Evolutionary conservation across 1,140 invertebrate genomes (phyloP).

Genomic region (Chironomus striatipennis): DNA sequence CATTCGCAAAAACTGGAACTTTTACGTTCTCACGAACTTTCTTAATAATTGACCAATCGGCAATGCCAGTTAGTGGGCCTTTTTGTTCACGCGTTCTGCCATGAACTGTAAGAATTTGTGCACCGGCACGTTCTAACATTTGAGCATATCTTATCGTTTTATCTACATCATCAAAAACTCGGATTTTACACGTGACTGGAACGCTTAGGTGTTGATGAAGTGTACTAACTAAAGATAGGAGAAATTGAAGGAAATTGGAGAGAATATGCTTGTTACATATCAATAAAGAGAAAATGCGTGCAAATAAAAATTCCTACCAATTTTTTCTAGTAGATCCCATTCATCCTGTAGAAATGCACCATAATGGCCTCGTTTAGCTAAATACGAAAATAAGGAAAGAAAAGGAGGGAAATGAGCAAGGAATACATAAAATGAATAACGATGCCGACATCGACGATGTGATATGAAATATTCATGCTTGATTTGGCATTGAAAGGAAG

Average conservation of each 20-base stretch:
- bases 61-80: conserved; percentile 86
- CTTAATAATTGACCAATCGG: conserved; percentile 89
- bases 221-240: conserved; percentile 51
- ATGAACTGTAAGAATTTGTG: conserved; percentile 88
- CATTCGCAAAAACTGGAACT: conserved; percentile 95
- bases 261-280: neutral
- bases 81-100: conserved; percentile 94
- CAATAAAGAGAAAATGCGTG: neutral
- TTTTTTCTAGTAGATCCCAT: conserved; percentile 74
- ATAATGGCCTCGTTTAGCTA: conserved; percentile 78
- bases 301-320: conserved; percentile 52
- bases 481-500: too few species aligned
- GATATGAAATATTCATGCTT: conserved; percentile 5
- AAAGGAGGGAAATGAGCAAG: neutral
- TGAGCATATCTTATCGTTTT: conserved; percentile 87
- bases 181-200: conserved; percentile 93
- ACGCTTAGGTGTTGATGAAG: conserved; percentile 61
- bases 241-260: neutral
- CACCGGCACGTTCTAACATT: conserved; percentile 91
- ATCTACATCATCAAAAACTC: conserved; percentile 79
- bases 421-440: neutral
- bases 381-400: neutral
- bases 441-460: neutral
- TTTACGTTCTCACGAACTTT: conserved; percentile 78
- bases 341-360: conserved; percentile 93